Base-by-base conservation (phyloP, 2,113 vertebrate species). In the Lanius ludovicianus region DNA sequence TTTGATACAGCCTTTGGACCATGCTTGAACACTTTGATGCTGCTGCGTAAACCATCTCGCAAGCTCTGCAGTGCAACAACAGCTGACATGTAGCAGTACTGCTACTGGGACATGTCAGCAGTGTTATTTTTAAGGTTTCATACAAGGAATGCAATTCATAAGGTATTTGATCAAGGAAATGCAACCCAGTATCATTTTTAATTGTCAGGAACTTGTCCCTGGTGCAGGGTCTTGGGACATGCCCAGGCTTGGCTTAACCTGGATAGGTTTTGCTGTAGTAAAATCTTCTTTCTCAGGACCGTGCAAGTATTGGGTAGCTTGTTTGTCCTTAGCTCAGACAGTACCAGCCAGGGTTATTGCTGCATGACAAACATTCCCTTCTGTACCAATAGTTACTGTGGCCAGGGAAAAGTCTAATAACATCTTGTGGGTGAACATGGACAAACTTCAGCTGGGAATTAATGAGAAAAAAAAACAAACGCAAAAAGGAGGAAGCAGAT, bases 141-240 rank as follows among this genome's bases (percentile, higher is more conserved):
- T 39, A 37, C 3, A 70, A 53, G 4, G 21, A 91, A 47, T 13
- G 24, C 16, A 22, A 37, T 90, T 60, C 31, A 5, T 53, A 74
- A 90, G 5, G 2, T 74, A 49, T 82, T 68, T 67, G 52, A 21
- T 41, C n/a, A 59, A 37, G 15, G 17, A 49, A 91, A 49, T 33
- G 50, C 4, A 71, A 11, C 9, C 9, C 14, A 39, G 9, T 42
- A 9, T 24, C 0, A 15, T 69, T 77, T 60, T 49, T 14, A 33
- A 2, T 44, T 64, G 14, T 37, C 41, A 65, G 28, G 39, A 91
- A 10, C 11, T 42, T 86, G 18, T 46, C 8, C 27, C 15, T 52
- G 22, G 19, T 77, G 7, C 1, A 4, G 8, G 12, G 9, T 44
- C 33, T 68, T 64, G 6, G 25, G 50, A n/a, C 2, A 0, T 7